These are phyloP conservation scores for Styela clava DNA, from an alignment of 23 tunicate species.

Conservation along the genomic window DNA sequence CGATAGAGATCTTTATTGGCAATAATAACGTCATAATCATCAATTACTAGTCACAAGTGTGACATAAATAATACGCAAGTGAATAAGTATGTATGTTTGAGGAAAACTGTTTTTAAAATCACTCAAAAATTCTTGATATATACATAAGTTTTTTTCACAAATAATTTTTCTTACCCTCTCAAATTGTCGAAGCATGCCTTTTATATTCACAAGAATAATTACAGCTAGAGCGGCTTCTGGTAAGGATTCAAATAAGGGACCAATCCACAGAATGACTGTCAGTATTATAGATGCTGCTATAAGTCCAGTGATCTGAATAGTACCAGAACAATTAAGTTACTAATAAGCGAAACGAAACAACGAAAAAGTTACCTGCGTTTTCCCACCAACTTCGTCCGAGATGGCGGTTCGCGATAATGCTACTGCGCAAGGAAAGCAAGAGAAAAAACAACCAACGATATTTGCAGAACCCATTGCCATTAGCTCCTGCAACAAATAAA, in stretches of 20 bases:
- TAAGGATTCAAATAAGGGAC: constrained; percentile 75
- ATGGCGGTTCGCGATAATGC: constrained; percentile 74
- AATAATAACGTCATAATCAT: no score
- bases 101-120: no score
- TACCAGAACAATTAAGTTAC: not conserved
- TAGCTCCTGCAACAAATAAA: constrained; percentile 50
- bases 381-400: constrained; percentile 91
- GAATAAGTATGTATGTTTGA: no score
- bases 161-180: constrained; percentile 50
- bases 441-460: constrained; percentile 61
- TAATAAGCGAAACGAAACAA: not conserved
- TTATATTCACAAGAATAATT: constrained; percentile 81
- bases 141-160: not conserved
- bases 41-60: no score
- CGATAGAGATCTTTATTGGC: no score
- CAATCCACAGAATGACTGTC: constrained; percentile 61
- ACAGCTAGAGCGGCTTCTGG: constrained; percentile 87
- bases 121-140: no score
- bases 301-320: constrained; percentile 53
- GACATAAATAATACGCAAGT: no score
- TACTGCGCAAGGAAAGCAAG: constrained; percentile 69
- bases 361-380: constrained; percentile 60
- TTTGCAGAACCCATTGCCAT: constrained; percentile 61
- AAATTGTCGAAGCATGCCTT: constrained; percentile 67
- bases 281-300: constrained; percentile 58